Conservation (phyloP, 2,113 vertebrate genomes). For the Cephalophus harveyi region DNA sequence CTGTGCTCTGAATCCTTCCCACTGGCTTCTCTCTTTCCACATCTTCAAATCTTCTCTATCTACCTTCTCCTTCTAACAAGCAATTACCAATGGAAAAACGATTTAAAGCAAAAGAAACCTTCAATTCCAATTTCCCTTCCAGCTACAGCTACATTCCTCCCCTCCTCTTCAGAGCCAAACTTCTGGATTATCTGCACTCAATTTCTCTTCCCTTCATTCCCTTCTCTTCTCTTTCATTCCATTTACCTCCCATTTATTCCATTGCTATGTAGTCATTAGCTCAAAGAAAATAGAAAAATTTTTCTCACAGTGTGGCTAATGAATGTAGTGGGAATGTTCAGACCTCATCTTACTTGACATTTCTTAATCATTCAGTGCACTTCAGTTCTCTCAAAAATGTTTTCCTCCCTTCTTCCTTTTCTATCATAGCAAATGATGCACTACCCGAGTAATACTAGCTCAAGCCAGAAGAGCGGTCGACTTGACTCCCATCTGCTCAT, state of each 20-base stretch:
- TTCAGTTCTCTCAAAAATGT: background rate
- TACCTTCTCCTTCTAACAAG: background rate
- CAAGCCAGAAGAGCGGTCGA: background rate
- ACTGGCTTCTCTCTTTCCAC: background rate
- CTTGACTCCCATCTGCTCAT: background rate
- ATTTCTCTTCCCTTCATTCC: background rate
- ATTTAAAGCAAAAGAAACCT: background rate
- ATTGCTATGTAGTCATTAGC: background rate
- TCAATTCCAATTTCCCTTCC: constrained; percentile 18
- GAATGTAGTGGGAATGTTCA: background rate
- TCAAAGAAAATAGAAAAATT: background rate
- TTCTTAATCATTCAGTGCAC: background rate
- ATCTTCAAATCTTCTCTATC: background rate
- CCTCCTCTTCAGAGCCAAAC: background rate
- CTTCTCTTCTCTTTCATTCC: background rate
- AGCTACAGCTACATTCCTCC: background rate
- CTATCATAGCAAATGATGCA: background rate
- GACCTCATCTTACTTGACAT: background rate
- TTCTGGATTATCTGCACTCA: background rate
- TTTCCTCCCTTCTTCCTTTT: background rate
- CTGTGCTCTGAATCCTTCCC: background rate
- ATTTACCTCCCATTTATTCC: background rate
- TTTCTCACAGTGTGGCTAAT: background rate
- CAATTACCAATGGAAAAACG: background rate
- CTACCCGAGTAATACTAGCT: background rate